Base-by-base conservation (phyloP, 1,140 invertebrate genomes). In the Drosophila prosaltans region DNA sequence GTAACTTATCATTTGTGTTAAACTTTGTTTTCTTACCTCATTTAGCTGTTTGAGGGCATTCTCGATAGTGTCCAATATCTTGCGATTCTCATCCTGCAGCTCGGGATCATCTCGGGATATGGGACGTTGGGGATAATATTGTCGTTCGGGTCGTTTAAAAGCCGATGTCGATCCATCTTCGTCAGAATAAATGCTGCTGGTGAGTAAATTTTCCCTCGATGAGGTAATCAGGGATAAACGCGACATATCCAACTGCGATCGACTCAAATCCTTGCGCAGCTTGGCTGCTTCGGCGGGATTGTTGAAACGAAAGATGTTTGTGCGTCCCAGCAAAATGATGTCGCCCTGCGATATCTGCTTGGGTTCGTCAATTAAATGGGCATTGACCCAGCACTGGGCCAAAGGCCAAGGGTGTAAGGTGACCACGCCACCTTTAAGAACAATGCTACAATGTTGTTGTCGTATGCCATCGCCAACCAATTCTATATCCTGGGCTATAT, bases 301-400 rank as follows among this genome's bases (percentile, higher is more conserved):
- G 93, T 98, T 98, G 92, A 97, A 98, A 40, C 97, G 95, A 92
- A 98, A 98, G 94, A 98, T 97, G 92, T 97, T 98, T 45, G 96
- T 97, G 72, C 96, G 95, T 2, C 97, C 97, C 21, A 98, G 93
- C 30, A 98, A 93, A 36, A 98, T 96, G 32, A 97, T 96, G 67
- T 93, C 94, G 93, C 95, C 96, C 93, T 97, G 97, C 24, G 94
- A 96, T 16, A 97, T 93, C 82, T 94, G 94, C 21, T 95, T 95
- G 28, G 96, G 95, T 77, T 95, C 95, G 73, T 96, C 95, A 24
- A 97, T 94, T 55, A 95, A 93, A 41, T 95, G 94, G 1, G 95
- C 97, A 93, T 98, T 98, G 32, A 98, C 95, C 95, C 95, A 96
- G 92, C 97, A 97, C 81, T 97, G 94, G 3, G 97, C 94, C 69